Percentiles rank a stretch among this genome's conserved stretches.
These are phyloP conservation scores for Sphinx pinastri DNA, from an alignment of 2,888 invertebrate species.

Conservation along the genomic window DNA sequence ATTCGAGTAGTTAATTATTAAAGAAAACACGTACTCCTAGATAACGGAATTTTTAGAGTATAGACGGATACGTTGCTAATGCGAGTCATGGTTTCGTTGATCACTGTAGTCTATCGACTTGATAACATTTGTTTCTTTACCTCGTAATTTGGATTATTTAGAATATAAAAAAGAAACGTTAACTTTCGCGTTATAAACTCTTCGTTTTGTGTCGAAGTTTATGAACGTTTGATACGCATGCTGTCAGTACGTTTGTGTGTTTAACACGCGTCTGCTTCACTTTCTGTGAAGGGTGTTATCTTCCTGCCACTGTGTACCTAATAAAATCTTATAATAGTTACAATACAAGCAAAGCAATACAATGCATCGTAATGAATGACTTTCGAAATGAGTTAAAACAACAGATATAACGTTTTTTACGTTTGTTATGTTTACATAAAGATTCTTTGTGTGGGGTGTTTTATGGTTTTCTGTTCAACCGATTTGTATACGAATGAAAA, in stretches of 20 bases:
- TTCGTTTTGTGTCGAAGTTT: neutral
- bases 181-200: neutral
- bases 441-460: constrained; percentile 83
- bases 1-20: too few species aligned
- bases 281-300: constrained; percentile 29
- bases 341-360: constrained; percentile 61
- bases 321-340: constrained; percentile 64
- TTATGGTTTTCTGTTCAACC: constrained; percentile 83
- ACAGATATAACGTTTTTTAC: constrained; percentile 80
- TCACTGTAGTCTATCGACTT: too few species aligned
- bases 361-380: constrained; percentile 72
- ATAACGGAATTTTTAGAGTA: too few species aligned
- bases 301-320: constrained; percentile 36
- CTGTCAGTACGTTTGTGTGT: constrained; percentile 8
- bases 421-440: constrained; percentile 82
- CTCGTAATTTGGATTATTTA: neutral
- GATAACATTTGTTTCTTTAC: too few species aligned
- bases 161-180: neutral
- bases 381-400: constrained; percentile 81
- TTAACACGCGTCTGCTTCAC: constrained; percentile 25
- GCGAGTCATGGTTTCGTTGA: too few species aligned
- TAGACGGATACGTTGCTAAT: too few species aligned
- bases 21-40: too few species aligned
- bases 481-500: constrained; percentile 82
- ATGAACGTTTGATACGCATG: neutral